Evolutionary conservation across 2,888 invertebrate species (phyloP).

Genomic region (Odontothrips loti): DNA sequence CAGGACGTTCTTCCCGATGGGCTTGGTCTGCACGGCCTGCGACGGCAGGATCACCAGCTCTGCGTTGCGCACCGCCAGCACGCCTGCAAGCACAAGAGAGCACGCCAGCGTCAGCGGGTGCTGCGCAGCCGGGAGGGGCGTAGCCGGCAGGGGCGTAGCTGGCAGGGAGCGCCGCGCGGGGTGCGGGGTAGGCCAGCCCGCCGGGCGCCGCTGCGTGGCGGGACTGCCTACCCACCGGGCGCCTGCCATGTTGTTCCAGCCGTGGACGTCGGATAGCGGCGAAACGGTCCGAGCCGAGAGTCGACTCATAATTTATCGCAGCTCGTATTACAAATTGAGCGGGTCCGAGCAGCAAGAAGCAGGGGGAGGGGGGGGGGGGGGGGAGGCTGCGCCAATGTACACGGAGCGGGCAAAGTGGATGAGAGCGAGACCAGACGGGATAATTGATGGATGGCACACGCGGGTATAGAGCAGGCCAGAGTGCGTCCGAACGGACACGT

Average conservation of each 20-base stretch:
- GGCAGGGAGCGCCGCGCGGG: background rate
- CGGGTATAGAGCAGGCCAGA: too few species aligned
- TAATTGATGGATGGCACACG: too few species aligned
- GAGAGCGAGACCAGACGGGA: background rate
- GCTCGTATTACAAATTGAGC: constrained; percentile 20
- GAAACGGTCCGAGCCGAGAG: background rate
- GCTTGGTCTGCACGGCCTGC: constrained; percentile 63
- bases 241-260: background rate
- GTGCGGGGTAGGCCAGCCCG: background rate
- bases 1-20: constrained; percentile 70
- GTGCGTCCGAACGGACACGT: too few species aligned
- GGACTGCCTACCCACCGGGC: constrained; percentile 1
- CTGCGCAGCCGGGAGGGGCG: too few species aligned
- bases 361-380: background rate
- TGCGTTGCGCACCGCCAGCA: constrained; percentile 42
- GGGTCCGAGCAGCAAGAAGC: background rate
- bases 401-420: background rate
- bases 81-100: background rate
- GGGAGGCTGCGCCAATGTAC: background rate
- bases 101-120: background rate
- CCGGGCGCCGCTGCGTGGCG: background rate
- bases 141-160: too few species aligned
- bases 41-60: constrained; percentile 66
- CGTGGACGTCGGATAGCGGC: background rate
- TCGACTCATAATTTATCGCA: background rate